Evolutionary conservation across 2,888 invertebrate species (phyloP).

Genomic region (Lasioglossum malachurum): DNA sequence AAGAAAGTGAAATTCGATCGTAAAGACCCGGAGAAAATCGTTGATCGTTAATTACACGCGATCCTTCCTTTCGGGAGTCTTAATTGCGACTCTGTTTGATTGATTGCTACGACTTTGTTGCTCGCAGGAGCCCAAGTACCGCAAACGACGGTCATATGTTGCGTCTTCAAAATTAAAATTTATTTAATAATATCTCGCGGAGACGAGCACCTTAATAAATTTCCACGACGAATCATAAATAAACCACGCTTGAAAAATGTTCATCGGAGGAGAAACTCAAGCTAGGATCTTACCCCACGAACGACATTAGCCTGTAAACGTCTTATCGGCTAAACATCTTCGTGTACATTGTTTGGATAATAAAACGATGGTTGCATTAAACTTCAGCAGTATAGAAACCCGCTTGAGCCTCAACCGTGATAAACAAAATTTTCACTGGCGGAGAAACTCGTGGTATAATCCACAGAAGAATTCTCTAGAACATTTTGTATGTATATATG

Average conservation of each 20-base stretch:
- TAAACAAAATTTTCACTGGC: not conserved
- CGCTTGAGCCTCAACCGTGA: not conserved
- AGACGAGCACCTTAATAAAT: not conserved
- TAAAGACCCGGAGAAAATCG: constrained; percentile 62
- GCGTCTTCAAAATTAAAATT: not conserved
- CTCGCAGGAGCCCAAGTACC: constrained; percentile 6
- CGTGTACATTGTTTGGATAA: not conserved
- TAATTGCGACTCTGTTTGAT: constrained; percentile 58
- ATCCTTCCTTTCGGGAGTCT: constrained; percentile 48
- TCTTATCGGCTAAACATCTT: not conserved
- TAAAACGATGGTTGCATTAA: not conserved
- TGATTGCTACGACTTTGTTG: constrained; percentile 54
- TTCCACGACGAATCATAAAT: not conserved
- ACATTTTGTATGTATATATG: too few species aligned
- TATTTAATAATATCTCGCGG: not conserved
- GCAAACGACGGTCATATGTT: constrained; percentile 2
- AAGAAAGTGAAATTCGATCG: constrained; percentile 64
- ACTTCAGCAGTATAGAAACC: not conserved
- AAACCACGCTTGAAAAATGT: not conserved
- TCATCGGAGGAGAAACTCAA: not conserved
- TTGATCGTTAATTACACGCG: constrained; percentile 51
- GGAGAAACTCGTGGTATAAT: not conserved
- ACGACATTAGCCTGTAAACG: not conserved
- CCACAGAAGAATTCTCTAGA: not conserved
- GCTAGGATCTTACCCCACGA: not conserved